phyloP scores from a whole-genome alignment of 2,797 vertebrate species.

The Smutsia gigantea region DNA sequence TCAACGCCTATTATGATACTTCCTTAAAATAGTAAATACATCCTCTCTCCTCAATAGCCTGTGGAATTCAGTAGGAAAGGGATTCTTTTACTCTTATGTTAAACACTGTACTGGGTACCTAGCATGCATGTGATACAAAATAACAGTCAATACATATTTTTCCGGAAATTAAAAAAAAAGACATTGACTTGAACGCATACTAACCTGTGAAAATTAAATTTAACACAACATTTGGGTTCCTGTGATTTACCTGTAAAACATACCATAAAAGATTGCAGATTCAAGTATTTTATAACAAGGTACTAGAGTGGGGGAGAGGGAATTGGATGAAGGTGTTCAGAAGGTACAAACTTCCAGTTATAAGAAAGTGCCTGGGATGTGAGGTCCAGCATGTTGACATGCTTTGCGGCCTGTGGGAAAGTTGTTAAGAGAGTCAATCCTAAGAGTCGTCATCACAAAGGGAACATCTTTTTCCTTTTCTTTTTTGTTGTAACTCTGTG shows the following conservation, averaged over 20 bases:
- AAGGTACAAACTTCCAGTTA: not conserved
- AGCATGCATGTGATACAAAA: not conserved
- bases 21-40: not conserved
- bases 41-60: not conserved
- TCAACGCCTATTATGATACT: not conserved
- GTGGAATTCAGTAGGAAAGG: not conserved
- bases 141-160: not conserved
- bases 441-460: not conserved
- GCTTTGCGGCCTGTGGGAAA: not conserved
- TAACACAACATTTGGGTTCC: not conserved
- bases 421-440: not conserved
- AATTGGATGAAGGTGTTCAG: not conserved
- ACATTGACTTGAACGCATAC: not conserved
- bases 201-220: not conserved
- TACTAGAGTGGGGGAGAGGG: not conserved
- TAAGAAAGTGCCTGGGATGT: not conserved
- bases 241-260: not conserved
- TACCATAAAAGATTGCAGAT: not conserved
- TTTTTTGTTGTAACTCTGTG: not conserved
- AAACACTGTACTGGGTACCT: not conserved
- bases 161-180: not conserved
- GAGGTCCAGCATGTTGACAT: not conserved
- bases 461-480: not conserved
- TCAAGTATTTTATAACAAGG: conserved; percentile 9
- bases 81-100: not conserved